A percentile compares a stretch with the other conserved stretches of the same genome.
Evolutionary conservation across 2,113 vertebrate species (phyloP).

Genomic region (Tachysurus fulvidraco): DNA sequence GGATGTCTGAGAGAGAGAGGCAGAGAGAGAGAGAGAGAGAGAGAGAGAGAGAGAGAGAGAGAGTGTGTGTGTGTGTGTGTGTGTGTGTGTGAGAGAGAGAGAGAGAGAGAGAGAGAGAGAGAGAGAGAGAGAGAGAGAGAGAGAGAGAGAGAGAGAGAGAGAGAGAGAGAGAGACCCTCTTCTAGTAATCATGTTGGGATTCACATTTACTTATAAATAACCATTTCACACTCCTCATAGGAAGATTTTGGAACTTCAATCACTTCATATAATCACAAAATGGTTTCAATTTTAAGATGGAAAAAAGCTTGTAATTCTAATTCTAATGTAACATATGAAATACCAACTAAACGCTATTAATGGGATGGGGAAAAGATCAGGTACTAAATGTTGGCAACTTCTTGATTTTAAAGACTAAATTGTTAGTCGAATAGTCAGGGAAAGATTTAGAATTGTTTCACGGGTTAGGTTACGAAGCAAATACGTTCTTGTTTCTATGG

Average conservation of each 20-base stretch:
- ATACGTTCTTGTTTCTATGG: background rate
- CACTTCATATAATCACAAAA: background rate
- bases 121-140: background rate
- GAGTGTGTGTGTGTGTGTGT: too few species aligned
- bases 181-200: background rate
- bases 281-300: background rate
- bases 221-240: background rate
- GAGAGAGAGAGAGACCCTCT: background rate
- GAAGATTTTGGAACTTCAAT: background rate
- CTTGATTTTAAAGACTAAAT: background rate
- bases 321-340: too few species aligned
- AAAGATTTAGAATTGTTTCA: background rate
- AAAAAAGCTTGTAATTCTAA: too few species aligned
- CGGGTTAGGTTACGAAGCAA: background rate
- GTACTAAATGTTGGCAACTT: background rate
- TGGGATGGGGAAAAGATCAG: background rate
- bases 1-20: conserved; percentile 19
- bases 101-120: background rate
- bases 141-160: background rate
- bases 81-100: too few species aligned
- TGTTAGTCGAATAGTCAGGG: background rate
- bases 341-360: background rate
- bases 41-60: background rate
- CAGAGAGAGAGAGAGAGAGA: background rate
- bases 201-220: background rate